A percentile compares a stretch with the other conserved stretches of the same genome.
Conservation (phyloP, 1,140 invertebrate species). For the Eueides isabella region DNA sequence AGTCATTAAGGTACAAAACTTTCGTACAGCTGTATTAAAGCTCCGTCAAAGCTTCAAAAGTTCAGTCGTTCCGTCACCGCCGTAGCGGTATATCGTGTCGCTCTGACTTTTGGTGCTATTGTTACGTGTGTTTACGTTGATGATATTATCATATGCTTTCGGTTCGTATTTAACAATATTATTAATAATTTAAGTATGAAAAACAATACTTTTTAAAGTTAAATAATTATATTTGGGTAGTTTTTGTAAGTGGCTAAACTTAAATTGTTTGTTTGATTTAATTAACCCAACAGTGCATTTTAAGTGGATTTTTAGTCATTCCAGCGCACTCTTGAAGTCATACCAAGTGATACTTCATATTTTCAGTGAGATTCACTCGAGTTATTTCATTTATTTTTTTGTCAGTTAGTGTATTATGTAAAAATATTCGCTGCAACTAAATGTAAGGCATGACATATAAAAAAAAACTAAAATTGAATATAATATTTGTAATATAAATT, state of each 20-base stretch:
- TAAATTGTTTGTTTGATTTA: neutral
- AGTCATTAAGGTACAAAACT: neutral
- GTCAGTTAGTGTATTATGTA: neutral
- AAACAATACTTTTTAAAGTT: neutral
- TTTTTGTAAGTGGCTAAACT: neutral
- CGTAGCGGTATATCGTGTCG: slow-evolving; percentile 25
- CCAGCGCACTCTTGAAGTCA: neutral
- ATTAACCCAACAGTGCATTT: neutral
- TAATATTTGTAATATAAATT: too few relatives aligned
- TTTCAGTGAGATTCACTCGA: neutral
- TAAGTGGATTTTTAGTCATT: neutral
- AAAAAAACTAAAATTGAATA: too few relatives aligned
- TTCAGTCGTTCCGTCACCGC: slow-evolving; percentile 33
- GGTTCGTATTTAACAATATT: neutral
- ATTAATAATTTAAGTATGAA: neutral
- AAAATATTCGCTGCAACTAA: too few relatives aligned
- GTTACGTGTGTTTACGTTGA: neutral
- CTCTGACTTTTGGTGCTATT: neutral
- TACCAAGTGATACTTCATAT: neutral
- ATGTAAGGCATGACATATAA: too few relatives aligned
- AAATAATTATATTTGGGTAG: neutral
- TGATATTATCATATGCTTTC: neutral
- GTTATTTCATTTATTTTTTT: neutral
- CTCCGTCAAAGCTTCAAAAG: neutral
- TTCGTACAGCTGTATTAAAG: neutral